Percentiles rank a stretch among this genome's conserved stretches.
phyloP scores from a whole-genome alignment of 2,113 vertebrate genomes.

The Oryctolagus cuniculus region mOryCun1.1 NC_091433.1:154973501-154974000 shows the following conservation, averaged over 20 bases:
- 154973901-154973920: background rate
- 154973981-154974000: conserved; percentile 42
- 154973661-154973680: too few relatives aligned
- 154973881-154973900: background rate
- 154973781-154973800: conserved; percentile 28
- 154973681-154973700: too few relatives aligned
- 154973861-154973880: background rate
- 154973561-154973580: too few relatives aligned
- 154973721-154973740: conserved; percentile 5
- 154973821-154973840: conserved; percentile 12
- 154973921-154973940: background rate
- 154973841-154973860: conserved; percentile 52
- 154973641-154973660: too few relatives aligned
- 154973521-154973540: too few relatives aligned
- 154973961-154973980: conserved; percentile 12
- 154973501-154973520: too few relatives aligned
- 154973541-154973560: too few relatives aligned
- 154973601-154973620: background rate
- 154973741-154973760: conserved; percentile 54
- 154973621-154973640: too few relatives aligned
- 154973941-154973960: conserved; percentile 6
- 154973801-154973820: conserved; percentile 32
- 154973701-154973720: too few relatives aligned
- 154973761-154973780: background rate
- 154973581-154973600: background rate